Base-by-base conservation (phyloP, 2,797 vertebrate genomes). In the Gorsachius magnificus region DNA sequence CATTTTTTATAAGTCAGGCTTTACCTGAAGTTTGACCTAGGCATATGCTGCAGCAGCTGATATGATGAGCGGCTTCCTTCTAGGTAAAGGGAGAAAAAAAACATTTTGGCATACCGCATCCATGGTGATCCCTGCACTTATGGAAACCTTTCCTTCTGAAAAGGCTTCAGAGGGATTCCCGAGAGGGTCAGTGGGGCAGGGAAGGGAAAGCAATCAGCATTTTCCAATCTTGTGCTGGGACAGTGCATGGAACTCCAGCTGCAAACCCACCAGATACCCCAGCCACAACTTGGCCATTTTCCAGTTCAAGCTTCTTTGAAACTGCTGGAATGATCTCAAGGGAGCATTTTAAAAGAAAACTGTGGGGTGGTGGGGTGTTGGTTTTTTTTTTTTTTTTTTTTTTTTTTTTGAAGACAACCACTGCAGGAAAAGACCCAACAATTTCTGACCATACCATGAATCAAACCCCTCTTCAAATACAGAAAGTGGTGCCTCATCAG, bases 11-110 rank as follows among this genome's bases (percentile, higher is more conserved):
- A 31, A 48, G 41, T 19, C 12, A 57, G 43, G 24, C 11, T 65
- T 50, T 24, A 41, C 61, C 17, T 58, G 16, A 53, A 36, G 46
- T 17, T 16, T 41, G 35, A n/a, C 25, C 31, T 16, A 36, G 16
- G 36, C 1, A 0, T 4, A 16, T 2, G 16, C 35, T 36, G 46
- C 33, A n/a, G 41, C 3, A 1, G 28, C 8, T 10, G 26, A 61
- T 1, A 14, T 1, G 13, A 26, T 2, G 22, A 60, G 41, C 2
- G 6, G 70, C 20, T 24, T 56, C 74, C 68, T 53, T 50, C 60
- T 7, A 35, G 36, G 24, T 14, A 69, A 75, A 54, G 46, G 46
- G 21, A 78, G 31, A 35, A 43, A n/a, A 64, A 41, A 41, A 41
- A 14, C 18, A 25, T 78, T 53, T 19, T 25, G 31, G 14, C 4